These are phyloP conservation scores for Malaclemys terrapin DNA, from an alignment of 2,113 vertebrate genomes.

Conservation along the genomic window DNA sequence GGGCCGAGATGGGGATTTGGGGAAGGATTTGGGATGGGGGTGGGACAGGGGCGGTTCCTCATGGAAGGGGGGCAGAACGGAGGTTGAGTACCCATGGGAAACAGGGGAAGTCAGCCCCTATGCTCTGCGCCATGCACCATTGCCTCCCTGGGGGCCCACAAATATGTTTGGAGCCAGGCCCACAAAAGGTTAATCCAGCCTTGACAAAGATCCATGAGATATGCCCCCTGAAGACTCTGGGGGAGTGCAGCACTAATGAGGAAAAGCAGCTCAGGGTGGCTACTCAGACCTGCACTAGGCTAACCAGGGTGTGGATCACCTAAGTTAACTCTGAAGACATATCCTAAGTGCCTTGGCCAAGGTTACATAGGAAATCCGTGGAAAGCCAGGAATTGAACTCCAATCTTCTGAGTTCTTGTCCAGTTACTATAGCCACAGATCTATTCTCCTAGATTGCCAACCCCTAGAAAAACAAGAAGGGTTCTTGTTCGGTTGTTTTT, in stretches of 20 bases:
- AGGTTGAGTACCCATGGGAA: too few species aligned
- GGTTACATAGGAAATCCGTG: not conserved
- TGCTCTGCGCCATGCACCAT: too few species aligned
- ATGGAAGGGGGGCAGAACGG: too few species aligned
- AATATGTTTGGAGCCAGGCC: too few species aligned
- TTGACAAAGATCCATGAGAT: not conserved
- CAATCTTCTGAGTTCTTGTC: accelerated
- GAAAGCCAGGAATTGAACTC: not conserved
- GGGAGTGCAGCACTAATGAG: not conserved
- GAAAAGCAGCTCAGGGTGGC: not conserved
- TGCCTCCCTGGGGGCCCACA: too few species aligned
- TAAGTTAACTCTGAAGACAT: not conserved
- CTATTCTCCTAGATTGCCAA: not conserved
- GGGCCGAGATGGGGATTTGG: too few species aligned
- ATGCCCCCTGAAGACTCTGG: not conserved
- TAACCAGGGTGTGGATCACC: not conserved
- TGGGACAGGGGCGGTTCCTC: too few species aligned
- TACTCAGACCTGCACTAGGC: not conserved
- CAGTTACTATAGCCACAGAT: not conserved
- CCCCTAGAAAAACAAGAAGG: not conserved
- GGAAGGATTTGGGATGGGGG: too few species aligned
- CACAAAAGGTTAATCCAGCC: too few species aligned
- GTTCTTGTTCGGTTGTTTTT: not conserved
- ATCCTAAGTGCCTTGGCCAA: not conserved
- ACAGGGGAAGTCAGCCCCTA: too few species aligned